Base-by-base conservation (phyloP, 1,140 invertebrate species). In the Bombus confusus region DNA sequence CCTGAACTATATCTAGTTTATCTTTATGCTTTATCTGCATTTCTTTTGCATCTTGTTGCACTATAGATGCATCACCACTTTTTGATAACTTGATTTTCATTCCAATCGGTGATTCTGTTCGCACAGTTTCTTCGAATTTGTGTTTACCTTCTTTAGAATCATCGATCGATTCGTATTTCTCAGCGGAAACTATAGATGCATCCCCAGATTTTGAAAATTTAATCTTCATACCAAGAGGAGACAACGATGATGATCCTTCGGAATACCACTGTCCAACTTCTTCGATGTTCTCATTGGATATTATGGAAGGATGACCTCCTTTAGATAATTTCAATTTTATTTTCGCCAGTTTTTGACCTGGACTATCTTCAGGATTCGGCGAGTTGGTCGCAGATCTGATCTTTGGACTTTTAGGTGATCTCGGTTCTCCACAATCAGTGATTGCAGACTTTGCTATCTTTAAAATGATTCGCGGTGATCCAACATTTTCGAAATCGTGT, bases 381-480 rank as follows among this genome's bases (percentile, higher is more conserved):
- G 95, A 95, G 83, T 95, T 94, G 2, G 94, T 91, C 8, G 93
- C 92, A 3, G 95, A 95, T 18, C 93, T 91, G n/a, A 95, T 94
- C 89, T 95, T 95, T 0, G 95, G 94, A 80, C 95, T 95, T 69
- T 95, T 95, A 1, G 95, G 95, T n/a, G 94, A 95, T 59, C 93
- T 92, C 0, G 94, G 95, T 62, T 95, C 95, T 1, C 91, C 90
- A 25, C 95, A 95, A 31, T 95, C 94, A 4, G 95, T 86, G n/a
- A 95, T 92, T 9, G 94, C 95, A 12, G 95, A 95, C 84, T 95
- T 95, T 0, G 94, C 94, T 47, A 95, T 95, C 87, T 95, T 95
- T 18, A 95, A 82, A 62, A 95, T 95, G 34, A 95, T 95, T 43
- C 94, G 87, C 10, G 94, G 95, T 18, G 95, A 95, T 2, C 94